Percentiles rank a stretch among this genome's conserved stretches.
Evolutionary conservation across 1,140 invertebrate species (phyloP).

Genomic region (Neodiprion pinetum): DNA sequence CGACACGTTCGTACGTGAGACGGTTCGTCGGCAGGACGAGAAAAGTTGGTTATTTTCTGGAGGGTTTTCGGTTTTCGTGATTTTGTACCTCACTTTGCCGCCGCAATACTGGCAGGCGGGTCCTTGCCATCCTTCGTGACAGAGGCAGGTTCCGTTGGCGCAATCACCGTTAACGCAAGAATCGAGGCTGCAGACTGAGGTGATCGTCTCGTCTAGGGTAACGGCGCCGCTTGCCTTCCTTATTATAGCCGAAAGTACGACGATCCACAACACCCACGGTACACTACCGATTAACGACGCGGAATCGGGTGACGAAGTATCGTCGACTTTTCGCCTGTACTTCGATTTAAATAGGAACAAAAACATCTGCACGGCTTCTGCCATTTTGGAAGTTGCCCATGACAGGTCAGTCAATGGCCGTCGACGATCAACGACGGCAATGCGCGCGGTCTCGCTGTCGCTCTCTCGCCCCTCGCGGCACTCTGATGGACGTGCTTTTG

Average conservation of each 20-base stretch:
- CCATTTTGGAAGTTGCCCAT: conserved; percentile 70
- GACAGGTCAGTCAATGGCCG: conserved; percentile 57
- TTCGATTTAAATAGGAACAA: conserved; percentile 85
- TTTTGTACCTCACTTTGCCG: conserved; percentile 84
- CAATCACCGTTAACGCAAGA: conserved; percentile 78
- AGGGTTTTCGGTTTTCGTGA: too few relatives aligned
- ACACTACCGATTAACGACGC: conserved; percentile 24
- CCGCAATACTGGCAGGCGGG: conserved; percentile 87
- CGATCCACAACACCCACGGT: conserved; percentile 30
- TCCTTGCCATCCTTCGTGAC: conserved; percentile 90
- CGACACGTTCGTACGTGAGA: too few relatives aligned
- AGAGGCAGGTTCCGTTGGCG: conserved; percentile 85
- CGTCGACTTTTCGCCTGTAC: conserved; percentile 74
- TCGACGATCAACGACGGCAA: conserved; percentile 18
- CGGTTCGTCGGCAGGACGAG: too few relatives aligned
- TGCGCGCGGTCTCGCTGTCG: conserved; percentile 7
- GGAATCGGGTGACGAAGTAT: conserved; percentile 18
- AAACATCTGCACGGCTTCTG: conserved; percentile 82
- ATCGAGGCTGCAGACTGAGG: conserved; percentile 46
- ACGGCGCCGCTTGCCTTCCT: conserved; percentile 22
- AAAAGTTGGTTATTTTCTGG: too few relatives aligned
- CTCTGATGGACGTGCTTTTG: background rate
- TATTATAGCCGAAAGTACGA: conserved; percentile 24
- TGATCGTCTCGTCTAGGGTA: conserved; percentile 41
- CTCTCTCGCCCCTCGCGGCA: background rate